Conservation (phyloP, 1,140 invertebrate genomes). For the Macrotrachela quadricornifera region DNA sequence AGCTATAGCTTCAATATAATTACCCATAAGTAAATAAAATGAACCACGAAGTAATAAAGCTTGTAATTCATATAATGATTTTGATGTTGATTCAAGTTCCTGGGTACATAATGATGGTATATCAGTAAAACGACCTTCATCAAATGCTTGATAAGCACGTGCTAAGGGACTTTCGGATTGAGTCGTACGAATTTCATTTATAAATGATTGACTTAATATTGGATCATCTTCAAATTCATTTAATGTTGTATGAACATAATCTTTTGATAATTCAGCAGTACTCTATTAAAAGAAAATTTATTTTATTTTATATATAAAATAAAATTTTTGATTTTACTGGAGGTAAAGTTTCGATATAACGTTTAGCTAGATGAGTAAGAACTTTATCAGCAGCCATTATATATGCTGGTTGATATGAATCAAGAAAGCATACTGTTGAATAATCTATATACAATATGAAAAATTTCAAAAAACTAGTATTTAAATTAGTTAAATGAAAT, state of each 20-base stretch:
- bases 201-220: no score
- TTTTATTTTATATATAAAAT: no score
- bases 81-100: slow-evolving; percentile 41
- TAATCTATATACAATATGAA: slow-evolving; percentile 42
- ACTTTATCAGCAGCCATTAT: slow-evolving; percentile 20
- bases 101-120: slow-evolving; percentile 54
- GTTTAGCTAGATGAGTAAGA: slow-evolving; percentile 41
- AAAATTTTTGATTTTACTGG: neutral
- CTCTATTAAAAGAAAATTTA: no score
- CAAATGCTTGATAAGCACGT: no score
- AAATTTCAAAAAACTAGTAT: no score
- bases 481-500: no score
- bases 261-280: no score
- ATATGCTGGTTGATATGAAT: slow-evolving; percentile 36
- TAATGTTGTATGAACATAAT: no score
- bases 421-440: slow-evolving; percentile 67
- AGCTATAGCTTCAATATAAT: slow-evolving; percentile 43
- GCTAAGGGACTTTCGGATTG: no score
- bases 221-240: no score
- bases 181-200: no score
- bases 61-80: slow-evolving; percentile 36
- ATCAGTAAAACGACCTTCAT: no score
- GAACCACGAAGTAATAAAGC: slow-evolving; percentile 55
- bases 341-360: neutral
- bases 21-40: slow-evolving; percentile 52